Percentiles rank a stretch among this genome's conserved stretches.
Evolutionary conservation across 2,797 vertebrate species (phyloP).

Genomic region (Melanotaenia trifasciata): DNA sequence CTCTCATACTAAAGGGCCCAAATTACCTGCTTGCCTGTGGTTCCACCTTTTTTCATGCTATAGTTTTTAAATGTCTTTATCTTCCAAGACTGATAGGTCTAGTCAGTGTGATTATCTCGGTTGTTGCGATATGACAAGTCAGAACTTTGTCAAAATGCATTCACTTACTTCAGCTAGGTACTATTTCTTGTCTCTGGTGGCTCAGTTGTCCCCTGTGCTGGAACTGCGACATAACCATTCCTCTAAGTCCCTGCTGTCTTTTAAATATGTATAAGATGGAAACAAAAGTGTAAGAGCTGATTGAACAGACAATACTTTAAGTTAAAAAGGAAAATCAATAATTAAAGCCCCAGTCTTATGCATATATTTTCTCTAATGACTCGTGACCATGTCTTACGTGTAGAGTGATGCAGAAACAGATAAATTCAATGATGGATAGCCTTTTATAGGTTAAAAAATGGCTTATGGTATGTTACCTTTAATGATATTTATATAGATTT

Average conservation of each 20-base stretch:
- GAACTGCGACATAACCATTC: slow-evolving; percentile 6
- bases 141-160: slow-evolving; percentile 49
- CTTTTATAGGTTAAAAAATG: not conserved
- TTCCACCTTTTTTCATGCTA: slow-evolving; percentile 39
- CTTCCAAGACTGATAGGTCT: slow-evolving; percentile 45
- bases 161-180: slow-evolving; percentile 32
- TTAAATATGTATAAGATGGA: not conserved
- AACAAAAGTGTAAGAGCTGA: not conserved
- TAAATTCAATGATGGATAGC: not conserved
- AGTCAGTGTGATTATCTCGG: slow-evolving; percentile 31
- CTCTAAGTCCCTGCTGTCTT: slow-evolving; percentile 11
- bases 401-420: not conserved
- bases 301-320: not conserved
- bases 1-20: slow-evolving; percentile 50
- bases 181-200: slow-evolving; percentile 13
- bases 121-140: slow-evolving; percentile 34
- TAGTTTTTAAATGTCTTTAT: slow-evolving; percentile 43
- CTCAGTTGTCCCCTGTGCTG: not conserved
- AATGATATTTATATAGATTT: not conserved
- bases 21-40: slow-evolving; percentile 51
- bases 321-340: not conserved
- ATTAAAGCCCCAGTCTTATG: not conserved
- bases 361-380: not conserved
- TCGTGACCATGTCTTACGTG: not conserved
- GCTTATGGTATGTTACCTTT: not conserved